These are phyloP conservation scores for Actinia equina DNA, from an alignment of 64 coral and sea anemone genomes.

Conservation along the genomic window DNA sequence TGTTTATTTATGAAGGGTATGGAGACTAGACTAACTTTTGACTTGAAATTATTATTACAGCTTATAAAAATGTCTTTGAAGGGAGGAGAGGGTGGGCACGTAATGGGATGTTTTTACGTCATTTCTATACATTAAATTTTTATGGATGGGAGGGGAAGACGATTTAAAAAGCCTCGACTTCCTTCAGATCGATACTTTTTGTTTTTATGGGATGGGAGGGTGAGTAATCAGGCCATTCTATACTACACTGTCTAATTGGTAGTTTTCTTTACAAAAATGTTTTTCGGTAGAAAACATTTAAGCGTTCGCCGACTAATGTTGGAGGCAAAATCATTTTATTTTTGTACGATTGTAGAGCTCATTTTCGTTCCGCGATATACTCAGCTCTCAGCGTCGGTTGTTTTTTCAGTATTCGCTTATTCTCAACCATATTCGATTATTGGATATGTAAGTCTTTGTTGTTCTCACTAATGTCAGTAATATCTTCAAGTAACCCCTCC, in stretches of 20 bases:
- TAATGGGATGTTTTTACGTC: background rate
- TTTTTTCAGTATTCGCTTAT: background rate
- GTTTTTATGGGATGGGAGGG: background rate
- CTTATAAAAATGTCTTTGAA: background rate
- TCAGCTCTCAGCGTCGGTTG: no score
- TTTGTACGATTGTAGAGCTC: no score
- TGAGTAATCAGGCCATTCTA: background rate
- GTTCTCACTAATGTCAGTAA: no score
- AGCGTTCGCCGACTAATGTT: no score
- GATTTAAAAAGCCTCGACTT: no score
- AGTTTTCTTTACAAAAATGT: no score
- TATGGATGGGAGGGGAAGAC: background rate
- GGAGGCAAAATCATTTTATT: no score
- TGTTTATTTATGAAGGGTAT: background rate
- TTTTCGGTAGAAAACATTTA: no score
- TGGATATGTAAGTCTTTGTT: background rate
- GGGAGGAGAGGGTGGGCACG: background rate
- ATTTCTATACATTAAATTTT: background rate
- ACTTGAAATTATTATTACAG: background rate
- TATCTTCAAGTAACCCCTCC: no score
- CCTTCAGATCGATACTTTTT: background rate
- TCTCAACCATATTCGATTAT: background rate
- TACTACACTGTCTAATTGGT: background rate
- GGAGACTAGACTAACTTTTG: background rate
- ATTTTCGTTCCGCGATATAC: no score